These are phyloP conservation scores for Lasioglossum marginatum DNA, from an alignment of 2,888 invertebrate species.

Conservation along the genomic window DNA sequence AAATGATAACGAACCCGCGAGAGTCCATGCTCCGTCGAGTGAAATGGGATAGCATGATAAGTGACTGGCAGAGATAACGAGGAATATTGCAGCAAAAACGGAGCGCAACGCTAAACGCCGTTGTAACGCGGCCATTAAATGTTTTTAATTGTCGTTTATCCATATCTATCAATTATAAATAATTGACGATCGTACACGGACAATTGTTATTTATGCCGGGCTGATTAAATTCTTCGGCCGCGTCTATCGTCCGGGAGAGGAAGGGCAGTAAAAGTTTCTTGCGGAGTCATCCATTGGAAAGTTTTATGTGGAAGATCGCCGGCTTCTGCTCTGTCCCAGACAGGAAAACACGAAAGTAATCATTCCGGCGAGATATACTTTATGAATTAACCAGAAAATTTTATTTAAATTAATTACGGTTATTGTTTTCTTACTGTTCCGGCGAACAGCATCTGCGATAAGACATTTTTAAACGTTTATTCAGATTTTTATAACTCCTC, in stretches of 20 bases:
- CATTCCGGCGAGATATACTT: background rate
- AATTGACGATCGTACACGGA: background rate
- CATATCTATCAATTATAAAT: slow-evolving; percentile 17
- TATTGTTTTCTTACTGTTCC: background rate
- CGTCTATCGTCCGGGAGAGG: background rate
- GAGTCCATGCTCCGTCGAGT: background rate
- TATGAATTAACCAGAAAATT: background rate
- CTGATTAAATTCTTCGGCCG: background rate
- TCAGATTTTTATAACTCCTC: background rate
- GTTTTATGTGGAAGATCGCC: background rate
- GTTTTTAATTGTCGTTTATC: slow-evolving; percentile 6
- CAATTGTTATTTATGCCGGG: background rate
- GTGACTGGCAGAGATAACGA: background rate
- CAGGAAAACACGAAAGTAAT: background rate
- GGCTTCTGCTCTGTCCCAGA: background rate
- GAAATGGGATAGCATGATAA: slow-evolving; percentile 5
- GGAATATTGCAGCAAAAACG: slow-evolving; percentile 11
- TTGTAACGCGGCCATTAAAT: background rate
- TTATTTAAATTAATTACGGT: background rate
- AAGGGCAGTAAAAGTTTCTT: slow-evolving; percentile 3
- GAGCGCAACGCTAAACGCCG: slow-evolving; percentile 2
- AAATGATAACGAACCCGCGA: background rate
- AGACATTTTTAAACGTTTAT: background rate
- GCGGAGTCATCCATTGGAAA: slow-evolving; percentile 16
- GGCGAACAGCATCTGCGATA: background rate